phyloP scores from a whole-genome alignment of 2,113 vertebrate genomes.

The Psophia crepitans region DNA sequence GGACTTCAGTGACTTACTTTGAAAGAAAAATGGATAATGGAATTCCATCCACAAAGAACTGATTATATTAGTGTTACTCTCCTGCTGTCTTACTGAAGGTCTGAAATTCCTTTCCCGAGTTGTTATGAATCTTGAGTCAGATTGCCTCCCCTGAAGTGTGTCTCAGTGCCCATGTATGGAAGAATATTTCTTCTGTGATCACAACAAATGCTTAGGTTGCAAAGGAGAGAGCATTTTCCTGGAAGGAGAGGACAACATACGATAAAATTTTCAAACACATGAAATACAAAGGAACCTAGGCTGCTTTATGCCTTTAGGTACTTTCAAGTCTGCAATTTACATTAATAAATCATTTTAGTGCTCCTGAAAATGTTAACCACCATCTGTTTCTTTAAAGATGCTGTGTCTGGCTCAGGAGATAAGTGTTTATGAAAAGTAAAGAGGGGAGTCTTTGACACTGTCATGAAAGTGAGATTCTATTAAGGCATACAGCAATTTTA shows the following conservation, averaged over 20 bases:
- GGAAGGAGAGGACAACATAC: neutral
- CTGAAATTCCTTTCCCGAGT: neutral
- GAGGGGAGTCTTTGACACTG: neutral
- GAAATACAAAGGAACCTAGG: neutral
- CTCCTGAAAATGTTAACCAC: slow-evolving; percentile 12
- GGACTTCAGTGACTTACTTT: neutral
- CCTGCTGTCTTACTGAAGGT: neutral
- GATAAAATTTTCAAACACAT: neutral
- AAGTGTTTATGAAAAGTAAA: neutral
- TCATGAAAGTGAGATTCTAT: neutral
- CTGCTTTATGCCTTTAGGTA: neutral
- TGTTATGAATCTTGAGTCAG: neutral
- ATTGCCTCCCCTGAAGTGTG: neutral
- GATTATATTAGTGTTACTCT: neutral
- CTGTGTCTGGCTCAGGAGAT: neutral
- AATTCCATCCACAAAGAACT: neutral
- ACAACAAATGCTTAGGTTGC: neutral
- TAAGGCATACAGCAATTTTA: neutral
- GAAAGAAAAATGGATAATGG: neutral
- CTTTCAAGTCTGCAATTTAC: neutral
- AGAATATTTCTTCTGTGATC: neutral
- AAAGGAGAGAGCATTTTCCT: neutral
- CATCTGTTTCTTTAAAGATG: slow-evolving; percentile 34
- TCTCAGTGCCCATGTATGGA: neutral
- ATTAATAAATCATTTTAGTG: neutral